Conservation (phyloP, 2,113 vertebrate species). For the Aptenodytes forsteri region DNA sequence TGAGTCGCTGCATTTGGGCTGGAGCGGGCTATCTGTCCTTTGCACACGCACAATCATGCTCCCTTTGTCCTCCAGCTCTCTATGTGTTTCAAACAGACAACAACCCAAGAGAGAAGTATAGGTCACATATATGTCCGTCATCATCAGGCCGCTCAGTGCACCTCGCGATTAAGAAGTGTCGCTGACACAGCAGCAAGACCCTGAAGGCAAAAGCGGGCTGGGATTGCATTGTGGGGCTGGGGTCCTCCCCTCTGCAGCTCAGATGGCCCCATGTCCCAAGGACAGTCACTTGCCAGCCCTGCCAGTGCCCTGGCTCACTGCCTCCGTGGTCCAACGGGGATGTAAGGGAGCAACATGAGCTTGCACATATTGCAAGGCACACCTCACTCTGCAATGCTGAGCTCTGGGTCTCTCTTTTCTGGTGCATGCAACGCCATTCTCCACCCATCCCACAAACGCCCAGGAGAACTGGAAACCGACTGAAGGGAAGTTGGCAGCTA, state of each 20-base stretch:
- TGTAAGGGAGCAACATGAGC: accelerated
- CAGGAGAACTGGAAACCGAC: not conserved
- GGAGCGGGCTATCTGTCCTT: not conserved
- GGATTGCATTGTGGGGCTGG: accelerated
- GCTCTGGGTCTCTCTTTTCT: not conserved
- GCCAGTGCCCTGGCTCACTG: accelerated
- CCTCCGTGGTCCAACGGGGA: accelerated
- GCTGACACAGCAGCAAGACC: not conserved
- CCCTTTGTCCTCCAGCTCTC: not conserved
- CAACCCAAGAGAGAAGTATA: not conserved
- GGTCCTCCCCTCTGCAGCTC: not conserved
- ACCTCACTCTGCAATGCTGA: accelerated
- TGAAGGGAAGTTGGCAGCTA: not conserved
- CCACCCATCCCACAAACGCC: not conserved
- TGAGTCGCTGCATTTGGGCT: accelerated
- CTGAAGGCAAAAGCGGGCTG: not conserved
- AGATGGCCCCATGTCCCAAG: not conserved
- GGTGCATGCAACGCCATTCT: accelerated
- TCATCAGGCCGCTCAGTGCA: accelerated
- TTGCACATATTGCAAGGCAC: no score
- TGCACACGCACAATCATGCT: accelerated
- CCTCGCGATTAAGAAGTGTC: accelerated
- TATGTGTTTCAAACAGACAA: accelerated
- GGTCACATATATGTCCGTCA: accelerated
- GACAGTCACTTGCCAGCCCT: not conserved